phyloP scores from a whole-genome alignment of 2,888 invertebrate genomes.

The Drosophila mimetica region DNA sequence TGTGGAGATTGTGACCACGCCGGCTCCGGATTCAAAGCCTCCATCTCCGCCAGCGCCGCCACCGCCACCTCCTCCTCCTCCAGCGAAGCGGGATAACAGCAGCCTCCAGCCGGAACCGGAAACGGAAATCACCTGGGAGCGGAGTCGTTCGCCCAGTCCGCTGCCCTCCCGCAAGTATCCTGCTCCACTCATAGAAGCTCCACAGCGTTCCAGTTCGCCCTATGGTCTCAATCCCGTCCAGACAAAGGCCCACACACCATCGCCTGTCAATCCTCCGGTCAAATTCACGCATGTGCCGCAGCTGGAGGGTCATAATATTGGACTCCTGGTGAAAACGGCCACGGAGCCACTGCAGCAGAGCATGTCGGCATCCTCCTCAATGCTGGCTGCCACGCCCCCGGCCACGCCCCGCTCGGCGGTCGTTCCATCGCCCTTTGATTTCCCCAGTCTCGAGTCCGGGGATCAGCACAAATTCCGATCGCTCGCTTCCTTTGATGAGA shows the following conservation, averaged over 20 bases:
- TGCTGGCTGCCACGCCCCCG: slow-evolving; percentile 63
- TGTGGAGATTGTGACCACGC: slow-evolving; percentile 62
- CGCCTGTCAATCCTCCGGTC: slow-evolving; percentile 39
- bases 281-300: slow-evolving; percentile 72
- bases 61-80: slow-evolving; percentile 8
- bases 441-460: slow-evolving; percentile 41
- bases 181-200: slow-evolving; percentile 70
- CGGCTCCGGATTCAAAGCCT: slow-evolving; percentile 6
- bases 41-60: slow-evolving; percentile 15
- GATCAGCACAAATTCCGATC: slow-evolving; percentile 48
- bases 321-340: slow-evolving; percentile 71
- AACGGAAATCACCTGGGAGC: slow-evolving; percentile 41
- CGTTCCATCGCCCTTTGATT: slow-evolving; percentile 77
- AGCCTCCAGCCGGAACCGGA: slow-evolving; percentile 16
- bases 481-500: slow-evolving; percentile 54
- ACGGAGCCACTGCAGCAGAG: slow-evolving; percentile 55
- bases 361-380: slow-evolving; percentile 62
- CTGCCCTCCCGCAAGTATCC: slow-evolving; percentile 70
- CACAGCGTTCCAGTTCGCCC: slow-evolving; percentile 73
- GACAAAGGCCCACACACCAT: slow-evolving; percentile 17
- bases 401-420: slow-evolving; percentile 69
- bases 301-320: slow-evolving; percentile 80
- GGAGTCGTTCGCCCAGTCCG: slow-evolving; percentile 61
- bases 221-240: slow-evolving; percentile 74
- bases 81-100: not conserved